Evolutionary conservation across 2,888 invertebrate genomes (phyloP).

Genomic region (Pristionchus mayeri): DNA sequence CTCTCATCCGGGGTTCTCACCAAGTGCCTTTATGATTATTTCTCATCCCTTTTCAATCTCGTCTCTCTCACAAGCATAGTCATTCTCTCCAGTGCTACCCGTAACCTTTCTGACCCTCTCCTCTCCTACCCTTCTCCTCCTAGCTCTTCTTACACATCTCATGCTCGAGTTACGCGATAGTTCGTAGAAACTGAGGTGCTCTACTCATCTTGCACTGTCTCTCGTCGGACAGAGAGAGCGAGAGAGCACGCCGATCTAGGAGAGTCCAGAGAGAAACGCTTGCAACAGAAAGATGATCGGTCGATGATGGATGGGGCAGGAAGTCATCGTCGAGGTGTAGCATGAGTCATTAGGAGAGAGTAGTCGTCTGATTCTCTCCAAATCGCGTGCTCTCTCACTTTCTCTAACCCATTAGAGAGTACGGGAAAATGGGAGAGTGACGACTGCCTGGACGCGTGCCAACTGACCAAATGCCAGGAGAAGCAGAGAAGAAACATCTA

Average conservation of each 20-base stretch:
- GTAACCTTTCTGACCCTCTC: background rate
- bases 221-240: background rate
- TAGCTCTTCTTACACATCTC: background rate
- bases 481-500: too few species aligned
- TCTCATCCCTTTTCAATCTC: too few species aligned
- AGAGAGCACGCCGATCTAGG: background rate
- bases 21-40: too few species aligned
- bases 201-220: background rate
- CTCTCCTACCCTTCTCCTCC: background rate
- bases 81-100: too few species aligned
- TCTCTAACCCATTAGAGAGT: too few species aligned
- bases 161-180: constrained; percentile 11
- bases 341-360: constrained; percentile 29
- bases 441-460: background rate
- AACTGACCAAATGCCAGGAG: background rate
- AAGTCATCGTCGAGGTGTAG: constrained; percentile 4
- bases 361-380: too few species aligned
- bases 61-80: too few species aligned
- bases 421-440: too few species aligned
- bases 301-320: constrained; percentile 7
- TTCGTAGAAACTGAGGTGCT: background rate
- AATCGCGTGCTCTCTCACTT: too few species aligned
- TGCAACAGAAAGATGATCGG: constrained; percentile 34
- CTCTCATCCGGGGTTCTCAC: too few species aligned
- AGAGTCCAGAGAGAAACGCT: background rate